Conservation (phyloP, 1,140 invertebrate genomes). For the Bemisia tabaci region DNA sequence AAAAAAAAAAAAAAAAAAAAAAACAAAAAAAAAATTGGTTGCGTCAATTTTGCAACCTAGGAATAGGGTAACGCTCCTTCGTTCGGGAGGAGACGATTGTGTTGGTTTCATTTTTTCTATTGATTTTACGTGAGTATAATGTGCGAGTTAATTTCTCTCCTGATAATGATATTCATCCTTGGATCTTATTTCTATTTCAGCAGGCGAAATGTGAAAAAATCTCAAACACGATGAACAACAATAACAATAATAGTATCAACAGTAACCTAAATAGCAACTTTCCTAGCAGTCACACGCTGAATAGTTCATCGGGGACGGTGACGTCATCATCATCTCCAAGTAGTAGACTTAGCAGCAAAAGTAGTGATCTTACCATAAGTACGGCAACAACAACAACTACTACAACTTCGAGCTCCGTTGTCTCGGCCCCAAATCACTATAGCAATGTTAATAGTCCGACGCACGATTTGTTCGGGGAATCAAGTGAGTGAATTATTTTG, state of each 20-base stretch:
- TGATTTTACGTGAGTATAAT: too few species aligned
- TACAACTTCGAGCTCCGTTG: background rate
- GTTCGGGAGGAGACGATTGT: too few species aligned
- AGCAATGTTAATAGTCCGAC: background rate
- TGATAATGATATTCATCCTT: too few species aligned
- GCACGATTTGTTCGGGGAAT: background rate
- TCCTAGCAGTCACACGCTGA: background rate
- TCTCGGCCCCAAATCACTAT: background rate
- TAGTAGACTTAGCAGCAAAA: background rate
- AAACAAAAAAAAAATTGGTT: too few species aligned
- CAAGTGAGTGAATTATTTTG: background rate
- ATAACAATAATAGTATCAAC: conserved; percentile 1
- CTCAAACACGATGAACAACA: background rate
- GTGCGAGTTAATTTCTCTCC: too few species aligned
- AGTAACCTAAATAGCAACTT: conserved; percentile 3
- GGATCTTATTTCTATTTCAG: too few species aligned
- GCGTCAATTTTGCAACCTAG: too few species aligned
- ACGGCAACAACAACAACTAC: background rate
- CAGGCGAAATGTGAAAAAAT: background rate
- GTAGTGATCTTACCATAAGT: background rate
- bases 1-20: too few species aligned
- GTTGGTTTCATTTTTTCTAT: too few species aligned
- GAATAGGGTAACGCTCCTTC: too few species aligned
- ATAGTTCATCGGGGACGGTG: background rate
- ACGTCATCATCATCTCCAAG: background rate